Conservation (phyloP, 2,888 invertebrate genomes). For the Argynnis bischoffii region DNA sequence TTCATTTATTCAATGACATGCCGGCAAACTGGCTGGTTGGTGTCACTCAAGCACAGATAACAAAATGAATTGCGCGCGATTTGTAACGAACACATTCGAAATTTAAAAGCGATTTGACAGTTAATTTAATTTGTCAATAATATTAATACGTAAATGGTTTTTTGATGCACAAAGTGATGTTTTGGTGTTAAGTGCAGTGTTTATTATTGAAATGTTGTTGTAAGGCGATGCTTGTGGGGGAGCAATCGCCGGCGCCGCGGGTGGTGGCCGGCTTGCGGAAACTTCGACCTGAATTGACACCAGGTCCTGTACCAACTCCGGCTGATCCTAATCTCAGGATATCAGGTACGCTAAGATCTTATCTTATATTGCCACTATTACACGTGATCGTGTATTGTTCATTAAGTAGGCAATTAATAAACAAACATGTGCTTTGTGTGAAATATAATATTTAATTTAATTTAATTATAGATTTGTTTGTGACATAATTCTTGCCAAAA, state of each 20-base stretch:
- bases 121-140: conserved; percentile 40
- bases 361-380: background rate
- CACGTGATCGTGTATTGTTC: too few species aligned
- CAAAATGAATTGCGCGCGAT: conserved; percentile 59
- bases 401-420: too few species aligned
- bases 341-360: conserved; percentile 60
- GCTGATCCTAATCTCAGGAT: conserved; percentile 73
- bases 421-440: too few species aligned
- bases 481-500: too few species aligned
- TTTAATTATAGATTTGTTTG: too few species aligned
- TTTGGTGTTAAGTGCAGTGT: conserved; percentile 56
- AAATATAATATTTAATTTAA: too few species aligned
- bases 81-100: conserved; percentile 73
- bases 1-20: conserved; percentile 68
- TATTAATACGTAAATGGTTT: conserved; percentile 36
- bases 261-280: conserved; percentile 80
- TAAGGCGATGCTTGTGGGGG: conserved; percentile 76
- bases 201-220: conserved; percentile 65
- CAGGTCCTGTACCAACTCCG: conserved; percentile 71
- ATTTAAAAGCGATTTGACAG: conserved; percentile 66
- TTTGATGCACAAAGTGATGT: conserved; percentile 44
- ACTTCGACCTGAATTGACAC: conserved; percentile 74
- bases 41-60: conserved; percentile 40
- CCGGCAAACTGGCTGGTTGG: conserved; percentile 59
- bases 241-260: conserved; percentile 78